Conservation (phyloP, 2,888 invertebrate species). For the Sinhomidia bicolor region DNA sequence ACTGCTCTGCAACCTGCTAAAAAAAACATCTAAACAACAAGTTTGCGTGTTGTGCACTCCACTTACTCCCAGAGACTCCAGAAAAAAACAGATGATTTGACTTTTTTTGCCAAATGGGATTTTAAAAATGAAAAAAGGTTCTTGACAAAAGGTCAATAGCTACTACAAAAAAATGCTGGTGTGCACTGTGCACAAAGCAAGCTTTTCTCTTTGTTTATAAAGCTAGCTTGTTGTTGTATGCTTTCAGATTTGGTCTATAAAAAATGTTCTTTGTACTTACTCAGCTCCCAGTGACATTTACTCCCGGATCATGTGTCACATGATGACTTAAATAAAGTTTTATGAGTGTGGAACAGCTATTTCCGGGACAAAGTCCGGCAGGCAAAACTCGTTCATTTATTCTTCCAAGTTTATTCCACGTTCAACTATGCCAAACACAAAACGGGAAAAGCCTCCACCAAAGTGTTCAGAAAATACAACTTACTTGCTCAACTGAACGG, state of each 20-base stretch:
- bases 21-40: too few relatives aligned
- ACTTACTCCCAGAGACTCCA: too few relatives aligned
- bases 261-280: slow-evolving; percentile 28
- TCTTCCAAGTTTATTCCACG: slow-evolving; percentile 11
- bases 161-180: too few relatives aligned
- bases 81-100: too few relatives aligned
- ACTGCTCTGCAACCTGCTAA: too few relatives aligned
- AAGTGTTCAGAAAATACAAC: neutral
- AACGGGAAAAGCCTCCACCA: slow-evolving; percentile 3
- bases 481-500: slow-evolving; percentile 1
- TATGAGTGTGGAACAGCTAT: slow-evolving; percentile 61
- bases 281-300: slow-evolving; percentile 45
- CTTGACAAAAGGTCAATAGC: slow-evolving; percentile 56
- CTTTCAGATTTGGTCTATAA: slow-evolving; percentile 5
- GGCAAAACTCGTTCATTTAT: neutral
- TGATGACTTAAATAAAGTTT: slow-evolving; percentile 68
- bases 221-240: neutral
- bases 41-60: slow-evolving; percentile 5
- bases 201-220: neutral
- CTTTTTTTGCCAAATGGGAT: slow-evolving; percentile 36
- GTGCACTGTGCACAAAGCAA: too few relatives aligned
- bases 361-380: slow-evolving; percentile 59
- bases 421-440: neutral
- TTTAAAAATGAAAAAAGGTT: slow-evolving; percentile 56
- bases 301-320: slow-evolving; percentile 62